These are phyloP conservation scores for Riptortus pedestris DNA, from an alignment of 1,140 invertebrate species.

Conservation along the genomic window DNA sequence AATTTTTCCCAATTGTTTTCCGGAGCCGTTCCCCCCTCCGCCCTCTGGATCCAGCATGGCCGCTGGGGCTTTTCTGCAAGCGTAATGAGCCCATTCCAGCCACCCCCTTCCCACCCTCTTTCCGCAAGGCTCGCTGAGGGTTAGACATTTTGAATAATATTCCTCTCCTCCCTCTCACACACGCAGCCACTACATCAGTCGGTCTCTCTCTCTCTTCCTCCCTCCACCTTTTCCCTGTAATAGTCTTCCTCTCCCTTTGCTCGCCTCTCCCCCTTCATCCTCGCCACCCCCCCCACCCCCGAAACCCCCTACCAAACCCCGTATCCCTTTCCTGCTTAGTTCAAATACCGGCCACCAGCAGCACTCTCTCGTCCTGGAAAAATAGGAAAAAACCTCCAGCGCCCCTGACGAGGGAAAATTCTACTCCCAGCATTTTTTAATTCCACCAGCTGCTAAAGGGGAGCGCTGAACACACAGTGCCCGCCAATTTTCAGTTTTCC, in stretches of 20 bases:
- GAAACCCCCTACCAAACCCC: background rate
- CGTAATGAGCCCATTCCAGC: constrained; percentile 17
- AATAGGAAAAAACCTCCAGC: constrained; percentile 13
- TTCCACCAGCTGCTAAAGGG: background rate
- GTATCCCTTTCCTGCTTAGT: background rate
- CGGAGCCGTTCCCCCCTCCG: background rate
- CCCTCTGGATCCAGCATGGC: constrained; percentile 10
- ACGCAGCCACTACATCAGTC: background rate
- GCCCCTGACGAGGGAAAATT: constrained; percentile 13
- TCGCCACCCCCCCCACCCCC: background rate
- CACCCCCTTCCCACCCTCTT: constrained; percentile 14
- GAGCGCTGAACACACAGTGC: background rate
- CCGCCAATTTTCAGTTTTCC: background rate
- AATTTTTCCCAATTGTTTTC: constrained; percentile 19
- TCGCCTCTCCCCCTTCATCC: background rate
- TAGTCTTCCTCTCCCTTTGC: constrained; percentile 8
- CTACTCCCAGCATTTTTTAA: constrained; percentile 6
- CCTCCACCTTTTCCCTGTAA: constrained; percentile 7
- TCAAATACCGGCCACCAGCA: background rate
- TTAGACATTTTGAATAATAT: constrained; percentile 19
- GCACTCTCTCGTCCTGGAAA: constrained; percentile 13
- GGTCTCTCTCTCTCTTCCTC: background rate
- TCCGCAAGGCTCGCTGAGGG: constrained; percentile 10
- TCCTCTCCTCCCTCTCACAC: constrained; percentile 7
- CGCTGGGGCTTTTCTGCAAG: constrained; percentile 16